A percentile compares a stretch with the other conserved stretches of the same genome.
Evolutionary conservation across 2,113 vertebrate species (phyloP).

Genomic region (Grus americana): DNA sequence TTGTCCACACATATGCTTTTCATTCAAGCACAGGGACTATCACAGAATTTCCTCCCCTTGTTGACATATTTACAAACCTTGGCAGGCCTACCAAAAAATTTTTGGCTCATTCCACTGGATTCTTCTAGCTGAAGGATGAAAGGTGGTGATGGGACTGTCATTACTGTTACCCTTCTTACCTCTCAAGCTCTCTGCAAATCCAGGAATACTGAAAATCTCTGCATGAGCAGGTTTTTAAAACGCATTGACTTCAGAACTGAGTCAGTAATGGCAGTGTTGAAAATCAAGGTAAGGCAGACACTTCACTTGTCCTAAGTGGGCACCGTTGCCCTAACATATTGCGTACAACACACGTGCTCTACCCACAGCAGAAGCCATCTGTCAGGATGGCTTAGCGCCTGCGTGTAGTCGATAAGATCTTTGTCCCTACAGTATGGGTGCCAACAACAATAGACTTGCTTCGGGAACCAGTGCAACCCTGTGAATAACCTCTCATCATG

Average conservation of each 20-base stretch:
- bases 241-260: neutral
- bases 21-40: neutral
- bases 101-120: neutral
- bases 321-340: neutral
- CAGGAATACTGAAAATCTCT: neutral
- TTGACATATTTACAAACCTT: constrained; percentile 35
- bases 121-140: neutral
- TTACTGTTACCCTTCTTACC: neutral
- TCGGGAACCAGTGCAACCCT: neutral
- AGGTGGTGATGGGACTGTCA: neutral
- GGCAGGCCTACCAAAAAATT: neutral
- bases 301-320: neutral
- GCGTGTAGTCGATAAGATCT: neutral
- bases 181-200: neutral
- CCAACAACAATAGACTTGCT: constrained; percentile 54
- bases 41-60: neutral
- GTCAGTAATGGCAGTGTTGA: neutral
- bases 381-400: constrained; percentile 64
- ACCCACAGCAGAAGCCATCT: constrained; percentile 63
- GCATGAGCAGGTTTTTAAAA: constrained; percentile 2
- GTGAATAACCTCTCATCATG: constrained; percentile 53
- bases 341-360: neutral
- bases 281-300: neutral
- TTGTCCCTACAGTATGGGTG: constrained; percentile 40
- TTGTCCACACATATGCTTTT: neutral